Percentiles rank a stretch among this genome's conserved stretches.
Conservation (phyloP, 2,797 vertebrate genomes). For the Cryptoblepharus egeriae region DNA sequence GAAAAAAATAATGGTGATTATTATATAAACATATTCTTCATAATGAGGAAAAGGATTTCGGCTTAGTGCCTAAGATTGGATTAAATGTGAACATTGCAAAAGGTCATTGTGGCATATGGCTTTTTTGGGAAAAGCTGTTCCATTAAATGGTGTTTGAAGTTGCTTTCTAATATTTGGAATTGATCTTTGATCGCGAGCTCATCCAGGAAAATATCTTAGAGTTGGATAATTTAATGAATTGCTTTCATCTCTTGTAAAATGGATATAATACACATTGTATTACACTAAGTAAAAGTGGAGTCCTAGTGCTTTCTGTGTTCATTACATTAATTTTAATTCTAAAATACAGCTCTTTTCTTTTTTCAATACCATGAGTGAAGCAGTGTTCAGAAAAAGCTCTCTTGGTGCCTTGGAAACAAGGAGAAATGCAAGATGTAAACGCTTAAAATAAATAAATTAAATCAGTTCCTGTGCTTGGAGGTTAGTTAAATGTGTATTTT, state of each 20-base stretch:
- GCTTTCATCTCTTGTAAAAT: not conserved
- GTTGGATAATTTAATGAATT: constrained; percentile 6
- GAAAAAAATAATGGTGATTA: not conserved
- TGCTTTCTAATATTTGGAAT: not conserved
- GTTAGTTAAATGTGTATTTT: fast-evolving
- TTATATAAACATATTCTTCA: not conserved
- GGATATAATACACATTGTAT: not conserved
- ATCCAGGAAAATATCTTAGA: not conserved
- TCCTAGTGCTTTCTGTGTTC: constrained; percentile 12
- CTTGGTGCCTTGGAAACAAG: no score
- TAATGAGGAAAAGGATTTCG: not conserved
- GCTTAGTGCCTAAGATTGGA: not conserved
- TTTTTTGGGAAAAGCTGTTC: not conserved
- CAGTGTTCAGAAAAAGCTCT: not conserved
- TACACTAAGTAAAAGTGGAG: not conserved
- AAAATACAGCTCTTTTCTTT: constrained; percentile 41
- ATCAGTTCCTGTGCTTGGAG: not conserved
- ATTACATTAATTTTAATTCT: constrained; percentile 23
- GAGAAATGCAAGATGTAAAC: no score
- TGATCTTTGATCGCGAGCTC: not conserved
- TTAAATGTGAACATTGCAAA: not conserved
- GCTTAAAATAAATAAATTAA: not conserved
- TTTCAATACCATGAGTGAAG: constrained; percentile 14
- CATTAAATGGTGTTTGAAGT: not conserved
- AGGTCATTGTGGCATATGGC: not conserved